Conservation (phyloP, 2,113 vertebrate genomes). For the Larimichthys polyactis region DNA sequence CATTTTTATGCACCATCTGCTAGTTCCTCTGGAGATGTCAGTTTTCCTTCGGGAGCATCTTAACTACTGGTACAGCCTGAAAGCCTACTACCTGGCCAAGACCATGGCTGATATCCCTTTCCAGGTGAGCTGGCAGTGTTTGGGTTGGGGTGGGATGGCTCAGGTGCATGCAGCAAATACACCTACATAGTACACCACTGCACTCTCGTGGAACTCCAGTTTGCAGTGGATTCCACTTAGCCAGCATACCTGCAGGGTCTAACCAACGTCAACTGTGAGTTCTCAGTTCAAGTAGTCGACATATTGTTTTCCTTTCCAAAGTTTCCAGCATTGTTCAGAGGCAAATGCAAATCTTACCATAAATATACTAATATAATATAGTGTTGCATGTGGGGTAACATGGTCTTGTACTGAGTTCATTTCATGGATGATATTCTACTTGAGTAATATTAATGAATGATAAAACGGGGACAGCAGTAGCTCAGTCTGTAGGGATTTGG, state of each 20-base stretch:
- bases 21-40: conserved; percentile 96
- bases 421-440: background rate
- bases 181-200: background rate
- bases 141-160: background rate
- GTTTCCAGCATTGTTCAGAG: background rate
- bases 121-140: conserved; percentile 86
- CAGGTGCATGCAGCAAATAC: background rate
- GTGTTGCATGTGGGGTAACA: background rate
- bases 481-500: too few species aligned
- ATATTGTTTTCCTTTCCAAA: background rate
- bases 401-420: background rate
- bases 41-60: conserved; percentile 96
- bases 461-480: too few species aligned
- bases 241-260: background rate
- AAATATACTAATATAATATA: background rate
- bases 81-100: conserved; percentile 97
- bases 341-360: background rate
- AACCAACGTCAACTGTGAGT: background rate
- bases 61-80: conserved; percentile 99
- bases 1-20: background rate
- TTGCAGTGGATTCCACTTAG: background rate
- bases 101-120: conserved; percentile 98
- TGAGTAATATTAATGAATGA: too few species aligned
- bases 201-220: conserved; percentile 11
- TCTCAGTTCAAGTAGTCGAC: background rate